These are phyloP conservation scores for Pilophorus perplexus DNA, from an alignment of 2,888 invertebrate genomes.

Conservation along the genomic window DNA sequence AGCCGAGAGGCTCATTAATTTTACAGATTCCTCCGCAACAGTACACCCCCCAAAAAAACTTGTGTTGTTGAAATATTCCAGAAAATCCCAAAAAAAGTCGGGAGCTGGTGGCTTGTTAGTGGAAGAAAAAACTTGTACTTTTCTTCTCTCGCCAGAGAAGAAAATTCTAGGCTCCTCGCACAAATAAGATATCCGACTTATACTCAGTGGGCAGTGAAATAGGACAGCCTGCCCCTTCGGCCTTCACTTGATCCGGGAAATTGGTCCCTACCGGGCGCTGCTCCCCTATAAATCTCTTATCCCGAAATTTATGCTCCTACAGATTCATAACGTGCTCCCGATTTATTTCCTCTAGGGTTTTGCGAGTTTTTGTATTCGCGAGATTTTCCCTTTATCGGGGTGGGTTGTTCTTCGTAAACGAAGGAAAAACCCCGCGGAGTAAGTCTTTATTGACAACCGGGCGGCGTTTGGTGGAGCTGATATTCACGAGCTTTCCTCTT, in stretches of 20 bases:
- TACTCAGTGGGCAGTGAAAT: conserved; percentile 34
- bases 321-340: conserved; percentile 22
- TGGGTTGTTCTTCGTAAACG: background rate
- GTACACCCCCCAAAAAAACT: too few species aligned
- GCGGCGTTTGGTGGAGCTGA: too few species aligned
- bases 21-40: background rate
- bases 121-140: too few species aligned
- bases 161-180: background rate
- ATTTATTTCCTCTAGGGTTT: conserved; percentile 23
- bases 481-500: too few species aligned
- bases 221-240: background rate
- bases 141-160: background rate
- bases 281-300: conserved; percentile 19
- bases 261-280: conserved; percentile 13
- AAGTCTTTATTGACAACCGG: too few species aligned
- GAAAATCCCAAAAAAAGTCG: too few species aligned
- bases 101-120: too few species aligned
- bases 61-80: too few species aligned
- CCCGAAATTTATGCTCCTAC: conserved; percentile 21
- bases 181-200: conserved; percentile 35
- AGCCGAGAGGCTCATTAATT: conserved; percentile 4
- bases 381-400: background rate
- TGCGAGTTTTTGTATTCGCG: background rate
- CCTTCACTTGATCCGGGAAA: conserved; percentile 25
- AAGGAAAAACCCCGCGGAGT: too few species aligned